A percentile compares a stretch with the other conserved stretches of the same genome.
Evolutionary conservation across 2,113 vertebrate species (phyloP).

Genomic region (Caranx melampygus): DNA sequence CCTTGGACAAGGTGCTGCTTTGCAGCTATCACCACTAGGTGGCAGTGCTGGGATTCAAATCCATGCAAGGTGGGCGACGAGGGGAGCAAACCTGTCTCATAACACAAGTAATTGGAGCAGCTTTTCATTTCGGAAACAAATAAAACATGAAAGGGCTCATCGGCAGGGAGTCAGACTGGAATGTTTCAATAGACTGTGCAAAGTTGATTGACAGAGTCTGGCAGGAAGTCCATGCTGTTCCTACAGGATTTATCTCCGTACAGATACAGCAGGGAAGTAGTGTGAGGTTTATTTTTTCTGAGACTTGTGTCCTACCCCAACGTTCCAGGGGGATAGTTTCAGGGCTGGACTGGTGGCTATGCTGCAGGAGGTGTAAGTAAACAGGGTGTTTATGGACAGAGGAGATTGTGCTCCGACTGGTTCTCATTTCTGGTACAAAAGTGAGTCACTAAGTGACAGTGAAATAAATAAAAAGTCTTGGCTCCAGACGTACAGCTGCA

Average conservation of each 20-base stretch:
- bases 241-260: slow-evolving; percentile 21
- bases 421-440: background rate
- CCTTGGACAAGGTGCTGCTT: slow-evolving; percentile 17
- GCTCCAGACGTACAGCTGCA: background rate
- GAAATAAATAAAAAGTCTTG: background rate
- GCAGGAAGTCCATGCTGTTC: slow-evolving; percentile 41
- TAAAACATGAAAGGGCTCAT: slow-evolving; percentile 36
- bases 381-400: slow-evolving; percentile 46
- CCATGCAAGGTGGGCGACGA: background rate
- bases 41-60: slow-evolving; percentile 41
- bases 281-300: slow-evolving; percentile 43
- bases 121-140: slow-evolving; percentile 32
- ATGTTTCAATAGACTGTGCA: slow-evolving; percentile 58
- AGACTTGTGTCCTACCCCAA: slow-evolving; percentile 62
- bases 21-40: slow-evolving; percentile 43
- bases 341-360: slow-evolving; percentile 55
- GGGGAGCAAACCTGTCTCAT: background rate
- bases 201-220: slow-evolving; percentile 19
- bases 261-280: slow-evolving; percentile 6
- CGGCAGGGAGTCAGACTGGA: slow-evolving; percentile 42
- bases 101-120: slow-evolving; percentile 14
- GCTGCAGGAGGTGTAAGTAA: slow-evolving; percentile 58
- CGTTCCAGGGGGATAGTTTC: slow-evolving; percentile 68
- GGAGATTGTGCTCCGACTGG: background rate
- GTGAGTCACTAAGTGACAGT: background rate